Evolutionary conservation across 2,797 vertebrate genomes (phyloP).

Genomic region (Zenarchopterus dispar): DNA sequence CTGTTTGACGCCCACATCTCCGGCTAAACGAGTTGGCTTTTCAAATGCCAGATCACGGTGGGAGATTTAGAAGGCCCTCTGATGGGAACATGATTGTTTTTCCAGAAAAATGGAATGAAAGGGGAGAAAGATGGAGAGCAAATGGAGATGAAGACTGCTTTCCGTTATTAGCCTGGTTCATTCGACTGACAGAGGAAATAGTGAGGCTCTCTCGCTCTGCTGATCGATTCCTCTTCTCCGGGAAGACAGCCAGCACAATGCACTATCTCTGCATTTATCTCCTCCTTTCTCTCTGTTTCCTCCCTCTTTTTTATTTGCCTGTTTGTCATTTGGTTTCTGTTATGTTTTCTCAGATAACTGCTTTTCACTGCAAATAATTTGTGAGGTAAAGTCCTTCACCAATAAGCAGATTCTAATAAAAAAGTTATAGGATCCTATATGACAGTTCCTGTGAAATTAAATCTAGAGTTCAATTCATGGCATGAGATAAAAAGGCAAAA

Average conservation of each 20-base stretch:
- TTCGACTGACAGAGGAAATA: slow-evolving; percentile 65
- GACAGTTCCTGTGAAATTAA: slow-evolving; percentile 40
- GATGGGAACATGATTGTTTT: slow-evolving; percentile 63
- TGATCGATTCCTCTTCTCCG: slow-evolving; percentile 67
- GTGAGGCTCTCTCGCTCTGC: slow-evolving; percentile 51
- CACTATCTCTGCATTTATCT: slow-evolving; percentile 43
- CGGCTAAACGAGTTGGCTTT: slow-evolving; percentile 66
- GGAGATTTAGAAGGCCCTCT: slow-evolving; percentile 47
- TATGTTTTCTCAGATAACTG: slow-evolving; percentile 69
- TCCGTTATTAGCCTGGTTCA: slow-evolving; percentile 71
- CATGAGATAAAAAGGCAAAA: slow-evolving; percentile 65
- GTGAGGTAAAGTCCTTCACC: slow-evolving; percentile 43
- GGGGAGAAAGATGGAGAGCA: slow-evolving; percentile 34
- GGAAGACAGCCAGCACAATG: slow-evolving; percentile 68
- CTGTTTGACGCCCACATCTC: slow-evolving; percentile 55
- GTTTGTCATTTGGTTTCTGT: slow-evolving; percentile 58
- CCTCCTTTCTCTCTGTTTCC: slow-evolving; percentile 35
- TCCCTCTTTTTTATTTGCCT: slow-evolving; percentile 29
- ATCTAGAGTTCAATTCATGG: slow-evolving; percentile 46
- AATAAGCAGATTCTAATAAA: slow-evolving; percentile 66
- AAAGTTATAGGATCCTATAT: slow-evolving; percentile 61
- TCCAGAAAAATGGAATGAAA: slow-evolving; percentile 50
- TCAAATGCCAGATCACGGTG: slow-evolving; percentile 69
- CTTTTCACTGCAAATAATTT: slow-evolving; percentile 62
- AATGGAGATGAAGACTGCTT: slow-evolving; percentile 65